Percentiles rank a stretch among this genome's conserved stretches.
phyloP scores from a whole-genome alignment of 2,888 invertebrate genomes.

The Blastobasis lacticolella region DNA sequence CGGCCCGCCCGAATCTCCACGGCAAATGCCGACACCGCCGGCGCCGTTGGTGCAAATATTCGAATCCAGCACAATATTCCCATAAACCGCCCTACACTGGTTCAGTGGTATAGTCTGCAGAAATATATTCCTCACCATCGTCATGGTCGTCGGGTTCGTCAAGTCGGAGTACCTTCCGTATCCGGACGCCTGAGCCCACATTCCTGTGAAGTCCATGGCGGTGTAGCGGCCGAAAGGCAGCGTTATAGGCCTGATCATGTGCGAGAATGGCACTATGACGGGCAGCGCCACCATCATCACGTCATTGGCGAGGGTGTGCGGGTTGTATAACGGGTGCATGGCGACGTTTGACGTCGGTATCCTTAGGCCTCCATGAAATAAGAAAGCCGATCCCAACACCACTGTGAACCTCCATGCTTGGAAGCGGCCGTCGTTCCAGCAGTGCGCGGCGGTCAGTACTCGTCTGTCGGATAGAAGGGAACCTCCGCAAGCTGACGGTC shows the following conservation, averaged over 20 bases:
- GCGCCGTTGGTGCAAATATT: conserved; percentile 51
- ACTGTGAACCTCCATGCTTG: conserved; percentile 45
- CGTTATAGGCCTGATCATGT: conserved; percentile 33
- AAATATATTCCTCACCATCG: conserved; percentile 41
- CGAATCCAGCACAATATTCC: conserved; percentile 33
- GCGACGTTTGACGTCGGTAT: conserved; percentile 28
- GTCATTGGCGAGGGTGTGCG: conserved; percentile 46
- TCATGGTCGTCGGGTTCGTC: conserved; percentile 33
- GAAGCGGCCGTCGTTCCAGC: conserved; percentile 47
- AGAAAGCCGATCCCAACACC: conserved; percentile 43
- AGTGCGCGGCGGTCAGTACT: conserved; percentile 55
- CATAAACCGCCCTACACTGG: conserved; percentile 34
- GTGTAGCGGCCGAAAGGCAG: conserved; percentile 31
- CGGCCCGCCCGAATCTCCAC: conserved; percentile 55
- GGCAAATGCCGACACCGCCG: conserved; percentile 53
- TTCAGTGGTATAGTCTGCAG: conserved; percentile 36
- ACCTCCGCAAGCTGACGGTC: conserved; percentile 49
- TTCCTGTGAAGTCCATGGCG: conserved; percentile 29
- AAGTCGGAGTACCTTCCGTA: conserved; percentile 51
- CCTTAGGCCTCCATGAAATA: conserved; percentile 50
- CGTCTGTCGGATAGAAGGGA: conserved; percentile 37
- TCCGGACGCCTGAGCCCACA: conserved; percentile 39
- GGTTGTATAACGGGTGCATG: conserved; percentile 37
- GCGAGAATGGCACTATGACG: conserved; percentile 25
- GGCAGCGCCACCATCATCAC: conserved; percentile 47